Evolutionary conservation across 1,140 invertebrate genomes (phyloP), one percentile per base, ranked within the genome.

Genomic region (Patella vulgata): DNA sequence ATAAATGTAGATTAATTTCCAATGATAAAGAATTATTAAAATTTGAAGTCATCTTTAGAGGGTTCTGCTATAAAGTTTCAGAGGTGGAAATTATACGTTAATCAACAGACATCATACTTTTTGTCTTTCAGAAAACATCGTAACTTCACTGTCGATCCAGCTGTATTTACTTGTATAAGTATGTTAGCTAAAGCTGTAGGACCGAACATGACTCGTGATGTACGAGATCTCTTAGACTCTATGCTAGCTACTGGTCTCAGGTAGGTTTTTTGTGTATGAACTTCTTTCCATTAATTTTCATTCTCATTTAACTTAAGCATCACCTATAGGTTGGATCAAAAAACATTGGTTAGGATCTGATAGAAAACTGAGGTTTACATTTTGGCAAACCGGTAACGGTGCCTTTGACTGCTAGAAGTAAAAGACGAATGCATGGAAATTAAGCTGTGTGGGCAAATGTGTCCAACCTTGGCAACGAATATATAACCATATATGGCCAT

Each of bases 151-250:
- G 87, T 95, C 19, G 96, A 99, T 74, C 92, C 95, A 0, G 89
- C 93, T 0, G 91, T 98, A 28, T 98, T 98, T 84, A 91, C 93
- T 14, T 98, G 96, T 78, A 91, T 99, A n/a, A 96, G 95, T 33
- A 87, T 98, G 59, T 79, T 99, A 1, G 93, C 92, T 0, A 90
- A 93, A 80, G 93, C 96, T 11, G 90, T 96, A 0, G 90, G 91
- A 64, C 88, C 89, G 39, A 85, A 87, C 12, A 92, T 93, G 66
- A 88, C 88, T 3, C 83, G 85, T 52, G 94, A 97, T 75, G 90
- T 98, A 0, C 88, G 88, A 57, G 93, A 95, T 47, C 85, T 98
- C 12, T 82, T 99, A 12, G 94, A 97, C 71, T 89, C 92, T 14
- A 96, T 99, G 93, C 89, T 98, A 74, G 90, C 92, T 5, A 96